Percentiles rank a stretch among this genome's conserved stretches.
Evolutionary conservation across 2,797 vertebrate species (phyloP).

Genomic region (Pristis pectinata): DNA sequence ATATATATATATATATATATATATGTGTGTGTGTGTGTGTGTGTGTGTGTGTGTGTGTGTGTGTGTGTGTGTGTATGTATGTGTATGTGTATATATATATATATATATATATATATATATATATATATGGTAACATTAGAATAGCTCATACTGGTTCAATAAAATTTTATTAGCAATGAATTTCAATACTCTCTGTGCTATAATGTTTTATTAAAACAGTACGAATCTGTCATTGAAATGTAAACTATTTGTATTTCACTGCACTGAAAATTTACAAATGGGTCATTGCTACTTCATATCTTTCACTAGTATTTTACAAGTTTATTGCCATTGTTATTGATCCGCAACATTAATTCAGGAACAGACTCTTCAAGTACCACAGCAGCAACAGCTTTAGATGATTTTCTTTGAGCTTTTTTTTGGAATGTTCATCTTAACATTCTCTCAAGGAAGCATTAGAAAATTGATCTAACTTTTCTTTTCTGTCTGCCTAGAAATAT

Average conservation of each 20-base stretch:
- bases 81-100: background rate
- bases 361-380: background rate
- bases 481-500: background rate
- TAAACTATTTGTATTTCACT: slow-evolving; percentile 18
- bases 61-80: background rate
- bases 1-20: background rate
- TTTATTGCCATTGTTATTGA: background rate
- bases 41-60: background rate
- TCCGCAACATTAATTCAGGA: background rate
- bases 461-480: background rate
- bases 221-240: background rate
- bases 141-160: background rate
- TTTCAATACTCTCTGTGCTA: background rate
- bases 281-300: background rate
- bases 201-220: slow-evolving; percentile 23
- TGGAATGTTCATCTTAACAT: background rate
- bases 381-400: background rate
- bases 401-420: background rate
- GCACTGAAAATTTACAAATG: slow-evolving; percentile 13
- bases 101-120: too few species aligned
- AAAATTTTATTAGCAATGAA: slow-evolving; percentile 29
- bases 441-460: background rate
- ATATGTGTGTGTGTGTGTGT: background rate
- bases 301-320: background rate
- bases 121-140: background rate